Percentiles rank a stretch among this genome's conserved stretches.
These are phyloP conservation scores for Zygaena filipendulae DNA, from an alignment of 2,888 invertebrate species.

Conservation along the genomic window DNA sequence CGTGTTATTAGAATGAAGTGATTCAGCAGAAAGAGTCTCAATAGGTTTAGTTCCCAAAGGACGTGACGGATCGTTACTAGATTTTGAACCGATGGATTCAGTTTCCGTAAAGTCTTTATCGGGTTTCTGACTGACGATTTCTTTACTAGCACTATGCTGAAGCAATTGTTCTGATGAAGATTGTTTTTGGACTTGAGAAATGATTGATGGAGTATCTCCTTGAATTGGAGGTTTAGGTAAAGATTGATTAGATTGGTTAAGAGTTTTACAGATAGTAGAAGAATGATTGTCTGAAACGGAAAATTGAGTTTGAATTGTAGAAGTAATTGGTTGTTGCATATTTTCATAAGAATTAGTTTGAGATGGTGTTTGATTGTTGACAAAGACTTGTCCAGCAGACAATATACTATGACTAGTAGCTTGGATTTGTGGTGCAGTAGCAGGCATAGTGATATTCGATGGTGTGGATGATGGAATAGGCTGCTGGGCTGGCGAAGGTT, in stretches of 20 bases:
- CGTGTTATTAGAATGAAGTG: slow-evolving; percentile 28
- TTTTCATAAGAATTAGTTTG: slow-evolving; percentile 26
- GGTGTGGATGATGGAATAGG: slow-evolving; percentile 1
- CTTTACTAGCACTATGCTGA: slow-evolving; percentile 23
- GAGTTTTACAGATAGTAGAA: no score
- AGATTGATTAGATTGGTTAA: slow-evolving; percentile 20
- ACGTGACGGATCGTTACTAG: slow-evolving; percentile 34
- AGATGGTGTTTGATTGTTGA: slow-evolving; percentile 27
- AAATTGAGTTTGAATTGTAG: slow-evolving; percentile 22
- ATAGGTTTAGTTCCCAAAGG: slow-evolving; percentile 26
- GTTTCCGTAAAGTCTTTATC: slow-evolving; percentile 49
- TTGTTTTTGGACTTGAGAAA: slow-evolving; percentile 32
- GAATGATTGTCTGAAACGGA: slow-evolving; percentile 28
- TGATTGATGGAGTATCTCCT: slow-evolving; percentile 26
- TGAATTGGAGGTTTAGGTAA: slow-evolving; percentile 21
- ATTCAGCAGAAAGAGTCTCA: slow-evolving; percentile 35
- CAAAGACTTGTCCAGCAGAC: slow-evolving; percentile 24
- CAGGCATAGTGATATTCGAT: slow-evolving; percentile 17
- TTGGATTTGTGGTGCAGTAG: slow-evolving; percentile 24
- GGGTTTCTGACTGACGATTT: slow-evolving; percentile 28
- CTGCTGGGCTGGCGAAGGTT: slow-evolving; percentile 13
- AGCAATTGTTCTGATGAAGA: slow-evolving; percentile 27
- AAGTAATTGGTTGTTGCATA: slow-evolving; percentile 24
- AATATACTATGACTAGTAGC: slow-evolving; percentile 26
- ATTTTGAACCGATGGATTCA: slow-evolving; percentile 41